These are phyloP conservation scores for Collichthys lucidus DNA, from an alignment of 2,113 vertebrate genomes.

Conservation along the genomic window DNA sequence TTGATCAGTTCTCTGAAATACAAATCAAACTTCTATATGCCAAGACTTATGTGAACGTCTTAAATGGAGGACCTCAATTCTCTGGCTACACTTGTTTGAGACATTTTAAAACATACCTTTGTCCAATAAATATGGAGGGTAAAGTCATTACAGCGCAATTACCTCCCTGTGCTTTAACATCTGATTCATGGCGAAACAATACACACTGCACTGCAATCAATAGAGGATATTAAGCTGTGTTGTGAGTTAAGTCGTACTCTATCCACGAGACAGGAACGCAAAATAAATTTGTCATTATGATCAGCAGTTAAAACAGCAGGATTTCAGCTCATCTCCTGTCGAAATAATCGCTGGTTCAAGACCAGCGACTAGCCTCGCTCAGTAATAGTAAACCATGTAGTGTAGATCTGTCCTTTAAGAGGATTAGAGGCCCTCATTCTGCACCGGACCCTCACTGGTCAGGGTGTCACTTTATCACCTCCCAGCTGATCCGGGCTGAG, in stretches of 20 bases:
- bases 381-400: slow-evolving; percentile 30
- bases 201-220: slow-evolving; percentile 24
- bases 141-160: slow-evolving; percentile 33
- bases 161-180: slow-evolving; percentile 20
- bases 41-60: slow-evolving; percentile 34
- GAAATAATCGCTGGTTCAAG: slow-evolving; percentile 14
- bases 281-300: neutral
- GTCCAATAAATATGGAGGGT: slow-evolving; percentile 27
- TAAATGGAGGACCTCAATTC: slow-evolving; percentile 8
- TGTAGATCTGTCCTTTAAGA: slow-evolving; percentile 71
- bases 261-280: slow-evolving; percentile 2
- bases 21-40: slow-evolving; percentile 38
- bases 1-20: slow-evolving; percentile 58
- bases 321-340: slow-evolving; percentile 3
- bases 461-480: slow-evolving; percentile 78
- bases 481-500: slow-evolving; percentile 72
- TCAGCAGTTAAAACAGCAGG: neutral
- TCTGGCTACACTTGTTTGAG: slow-evolving; percentile 29
- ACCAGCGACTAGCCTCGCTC: slow-evolving; percentile 39
- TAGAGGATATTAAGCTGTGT: slow-evolving; percentile 17
- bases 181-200: slow-evolving; percentile 30
- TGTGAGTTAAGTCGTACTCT: neutral
- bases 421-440: slow-evolving; percentile 68
- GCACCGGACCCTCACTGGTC: slow-evolving; percentile 51
- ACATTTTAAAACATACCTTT: slow-evolving; percentile 28